These are phyloP conservation scores for Chelonoidis abingdonii DNA, from an alignment of 2,113 vertebrate genomes.

Conservation along the genomic window DNA sequence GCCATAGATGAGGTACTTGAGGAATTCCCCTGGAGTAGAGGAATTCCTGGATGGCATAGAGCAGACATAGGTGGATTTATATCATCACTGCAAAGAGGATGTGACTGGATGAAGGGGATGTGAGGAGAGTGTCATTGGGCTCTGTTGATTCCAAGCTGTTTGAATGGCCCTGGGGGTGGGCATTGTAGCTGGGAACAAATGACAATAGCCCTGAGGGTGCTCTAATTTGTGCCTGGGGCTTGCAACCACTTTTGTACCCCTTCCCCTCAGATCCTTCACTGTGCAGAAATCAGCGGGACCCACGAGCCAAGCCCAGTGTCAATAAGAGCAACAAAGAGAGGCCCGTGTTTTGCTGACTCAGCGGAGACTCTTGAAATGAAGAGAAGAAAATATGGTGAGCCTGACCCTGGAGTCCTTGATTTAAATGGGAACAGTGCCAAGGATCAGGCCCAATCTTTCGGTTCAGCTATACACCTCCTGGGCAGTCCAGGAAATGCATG, in stretches of 20 bases:
- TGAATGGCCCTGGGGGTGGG: neutral
- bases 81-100: neutral
- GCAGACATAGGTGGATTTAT: neutral
- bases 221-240: neutral
- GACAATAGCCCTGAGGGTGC: neutral
- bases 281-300: neutral
- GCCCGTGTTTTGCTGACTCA: neutral
- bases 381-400: neutral
- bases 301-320: neutral
- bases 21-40: neutral
- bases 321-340: neutral
- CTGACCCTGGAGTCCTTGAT: neutral
- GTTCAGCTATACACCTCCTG: neutral
- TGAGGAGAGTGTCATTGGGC: neutral
- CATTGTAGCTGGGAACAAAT: neutral
- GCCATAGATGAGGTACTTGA: neutral
- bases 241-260: neutral
- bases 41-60: neutral
- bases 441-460: neutral
- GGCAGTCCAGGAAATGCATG: neutral
- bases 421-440: neutral
- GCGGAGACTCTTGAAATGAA: neutral
- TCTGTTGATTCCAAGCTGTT: neutral
- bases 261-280: neutral
- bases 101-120: neutral